phyloP scores from a whole-genome alignment of 2,797 vertebrate species.

The Sarcoramphus papa region DNA sequence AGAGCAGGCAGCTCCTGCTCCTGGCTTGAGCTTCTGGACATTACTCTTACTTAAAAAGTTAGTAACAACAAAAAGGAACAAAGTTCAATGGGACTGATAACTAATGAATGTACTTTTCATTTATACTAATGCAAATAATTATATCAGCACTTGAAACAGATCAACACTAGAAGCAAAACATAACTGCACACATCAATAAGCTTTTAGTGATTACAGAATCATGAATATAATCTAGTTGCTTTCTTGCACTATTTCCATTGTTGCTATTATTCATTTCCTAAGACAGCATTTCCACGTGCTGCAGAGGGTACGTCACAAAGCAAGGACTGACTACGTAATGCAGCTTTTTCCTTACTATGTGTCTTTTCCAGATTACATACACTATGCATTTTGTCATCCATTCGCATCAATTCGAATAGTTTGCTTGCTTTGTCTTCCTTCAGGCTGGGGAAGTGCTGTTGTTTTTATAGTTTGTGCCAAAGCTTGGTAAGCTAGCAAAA shows the following conservation, averaged over 20 bases:
- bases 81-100: background rate
- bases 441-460: background rate
- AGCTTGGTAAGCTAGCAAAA: conserved; percentile 40
- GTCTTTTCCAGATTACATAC: background rate
- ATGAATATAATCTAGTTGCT: background rate
- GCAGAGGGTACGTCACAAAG: background rate
- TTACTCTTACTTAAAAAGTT: background rate
- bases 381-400: background rate
- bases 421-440: conserved; percentile 15
- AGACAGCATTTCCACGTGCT: background rate
- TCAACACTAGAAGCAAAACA: background rate
- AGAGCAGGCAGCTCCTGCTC: background rate
- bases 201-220: background rate
- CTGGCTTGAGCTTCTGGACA: background rate
- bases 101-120: background rate
- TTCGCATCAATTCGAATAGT: background rate
- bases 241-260: background rate
- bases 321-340: background rate
- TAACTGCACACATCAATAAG: background rate
- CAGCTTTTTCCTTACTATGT: background rate
- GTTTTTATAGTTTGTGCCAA: conserved; percentile 2
- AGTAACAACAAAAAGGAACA: background rate
- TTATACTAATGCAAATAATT: background rate
- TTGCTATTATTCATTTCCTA: background rate
- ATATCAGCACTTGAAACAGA: background rate